Percentiles rank a stretch among this genome's conserved stretches.
phyloP scores from a whole-genome alignment of 1,140 invertebrate genomes.

The Cotesia chilonis region DNA sequence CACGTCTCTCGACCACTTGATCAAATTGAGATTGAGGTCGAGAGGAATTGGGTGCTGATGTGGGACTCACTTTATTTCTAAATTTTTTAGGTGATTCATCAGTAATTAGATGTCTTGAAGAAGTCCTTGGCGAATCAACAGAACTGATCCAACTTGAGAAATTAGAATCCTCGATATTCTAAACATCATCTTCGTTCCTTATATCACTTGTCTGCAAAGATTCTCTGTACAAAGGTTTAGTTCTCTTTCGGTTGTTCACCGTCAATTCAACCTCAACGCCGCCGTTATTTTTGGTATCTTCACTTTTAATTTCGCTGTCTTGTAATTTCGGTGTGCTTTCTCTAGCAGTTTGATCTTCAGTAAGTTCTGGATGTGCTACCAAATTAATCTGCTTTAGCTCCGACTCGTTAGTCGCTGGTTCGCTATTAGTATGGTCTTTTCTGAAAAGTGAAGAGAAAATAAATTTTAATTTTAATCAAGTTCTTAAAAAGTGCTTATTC shows the following conservation, averaged over 20 bases:
- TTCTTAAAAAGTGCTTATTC: conserved; percentile 3
- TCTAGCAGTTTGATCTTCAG: no score
- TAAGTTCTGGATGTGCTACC: no score
- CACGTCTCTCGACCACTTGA: neutral
- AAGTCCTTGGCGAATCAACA: neutral
- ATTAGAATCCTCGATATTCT: neutral
- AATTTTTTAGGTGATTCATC: neutral
- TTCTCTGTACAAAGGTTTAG: conserved; percentile 20
- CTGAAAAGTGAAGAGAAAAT: no score
- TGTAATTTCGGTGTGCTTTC: no score
- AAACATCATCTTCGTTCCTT: neutral
- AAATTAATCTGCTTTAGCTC: no score
- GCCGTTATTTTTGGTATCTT: neutral
- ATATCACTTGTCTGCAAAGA: neutral
- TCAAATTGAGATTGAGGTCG: neutral
- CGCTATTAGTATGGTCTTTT: no score
- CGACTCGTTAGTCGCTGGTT: no score
- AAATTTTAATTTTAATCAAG: neutral
- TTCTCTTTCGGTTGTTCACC: neutral
- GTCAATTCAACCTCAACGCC: neutral
- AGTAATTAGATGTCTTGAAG: neutral
- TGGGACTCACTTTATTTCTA: neutral
- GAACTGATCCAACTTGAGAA: neutral
- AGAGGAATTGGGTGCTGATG: neutral
- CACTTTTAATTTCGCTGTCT: neutral